A percentile compares a stretch with the other conserved stretches of the same genome.
Conservation (phyloP, 2,797 vertebrate genomes). For the Kryptolebias ocellatus region DNA sequence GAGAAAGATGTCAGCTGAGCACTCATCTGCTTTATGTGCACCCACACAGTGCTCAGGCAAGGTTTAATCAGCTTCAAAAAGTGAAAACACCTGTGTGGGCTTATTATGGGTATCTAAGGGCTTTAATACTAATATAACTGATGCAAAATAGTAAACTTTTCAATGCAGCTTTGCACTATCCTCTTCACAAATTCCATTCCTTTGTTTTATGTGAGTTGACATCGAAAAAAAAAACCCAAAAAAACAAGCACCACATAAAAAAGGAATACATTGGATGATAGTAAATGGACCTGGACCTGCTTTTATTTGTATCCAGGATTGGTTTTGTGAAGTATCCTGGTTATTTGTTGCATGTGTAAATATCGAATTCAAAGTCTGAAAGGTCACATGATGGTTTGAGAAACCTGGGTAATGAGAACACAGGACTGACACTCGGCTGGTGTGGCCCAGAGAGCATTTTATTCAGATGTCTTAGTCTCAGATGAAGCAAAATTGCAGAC, state of each 20-base stretch:
- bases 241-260: slow-evolving; percentile 8
- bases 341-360: background rate
- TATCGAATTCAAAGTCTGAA: background rate
- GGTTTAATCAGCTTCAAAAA: slow-evolving; percentile 65
- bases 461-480: background rate
- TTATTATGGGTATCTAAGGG: slow-evolving; percentile 31
- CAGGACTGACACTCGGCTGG: background rate
- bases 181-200: slow-evolving; percentile 10
- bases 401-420: too few relatives aligned
- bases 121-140: slow-evolving; percentile 36
- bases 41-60: slow-evolving; percentile 64
- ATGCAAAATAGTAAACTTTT: slow-evolving; percentile 40
- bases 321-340: background rate
- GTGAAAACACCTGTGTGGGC: slow-evolving; percentile 63
- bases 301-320: background rate
- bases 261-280: background rate
- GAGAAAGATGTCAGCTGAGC: slow-evolving; percentile 60
- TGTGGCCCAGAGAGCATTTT: background rate
- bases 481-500: background rate
- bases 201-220: slow-evolving; percentile 8
- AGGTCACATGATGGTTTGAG: too few relatives aligned
- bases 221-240: slow-evolving; percentile 8
- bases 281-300: background rate
- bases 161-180: slow-evolving; percentile 19
- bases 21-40: slow-evolving; percentile 41